Conservation (phyloP, 2,113 vertebrate species). For the Catagonus wagneri region DNA sequence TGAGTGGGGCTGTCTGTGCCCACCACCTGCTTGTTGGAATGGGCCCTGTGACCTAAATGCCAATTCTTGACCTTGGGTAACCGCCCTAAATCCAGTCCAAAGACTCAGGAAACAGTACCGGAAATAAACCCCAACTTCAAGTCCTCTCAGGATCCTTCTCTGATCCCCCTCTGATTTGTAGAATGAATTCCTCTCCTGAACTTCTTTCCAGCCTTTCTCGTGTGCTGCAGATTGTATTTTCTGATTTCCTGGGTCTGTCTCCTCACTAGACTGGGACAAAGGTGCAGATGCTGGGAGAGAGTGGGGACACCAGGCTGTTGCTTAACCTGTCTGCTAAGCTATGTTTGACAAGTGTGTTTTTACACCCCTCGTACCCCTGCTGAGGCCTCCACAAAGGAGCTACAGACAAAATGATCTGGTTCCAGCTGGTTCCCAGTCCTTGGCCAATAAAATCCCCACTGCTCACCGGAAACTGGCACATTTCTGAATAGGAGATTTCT, state of each 20-base stretch:
- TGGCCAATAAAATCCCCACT: neutral
- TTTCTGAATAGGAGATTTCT: neutral
- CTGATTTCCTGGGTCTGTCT: neutral
- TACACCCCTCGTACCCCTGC: neutral
- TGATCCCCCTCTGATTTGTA: accelerated
- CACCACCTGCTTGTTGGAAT: accelerated
- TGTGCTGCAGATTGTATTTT: accelerated
- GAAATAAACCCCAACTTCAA: neutral
- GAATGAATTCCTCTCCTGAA: neutral
- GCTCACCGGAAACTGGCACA: neutral
- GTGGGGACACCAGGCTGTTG: accelerated
- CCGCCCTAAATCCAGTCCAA: too few species aligned
- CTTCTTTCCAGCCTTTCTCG: too few species aligned
- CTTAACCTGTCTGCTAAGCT: neutral
- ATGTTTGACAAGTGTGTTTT: neutral
- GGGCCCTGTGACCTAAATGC: neutral
- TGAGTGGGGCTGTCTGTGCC: neutral
- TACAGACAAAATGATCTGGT: neutral
- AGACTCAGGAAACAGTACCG: neutral
- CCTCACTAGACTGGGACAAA: accelerated
- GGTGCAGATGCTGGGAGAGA: too few species aligned
- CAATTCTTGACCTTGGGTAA: neutral
- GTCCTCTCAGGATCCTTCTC: accelerated
- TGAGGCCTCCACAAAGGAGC: neutral
- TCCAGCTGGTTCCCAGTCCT: neutral